Percentiles rank a stretch among this genome's conserved stretches.
Evolutionary conservation across 1,140 invertebrate species (phyloP).

Genomic region (Eriosoma lanigerum): DNA sequence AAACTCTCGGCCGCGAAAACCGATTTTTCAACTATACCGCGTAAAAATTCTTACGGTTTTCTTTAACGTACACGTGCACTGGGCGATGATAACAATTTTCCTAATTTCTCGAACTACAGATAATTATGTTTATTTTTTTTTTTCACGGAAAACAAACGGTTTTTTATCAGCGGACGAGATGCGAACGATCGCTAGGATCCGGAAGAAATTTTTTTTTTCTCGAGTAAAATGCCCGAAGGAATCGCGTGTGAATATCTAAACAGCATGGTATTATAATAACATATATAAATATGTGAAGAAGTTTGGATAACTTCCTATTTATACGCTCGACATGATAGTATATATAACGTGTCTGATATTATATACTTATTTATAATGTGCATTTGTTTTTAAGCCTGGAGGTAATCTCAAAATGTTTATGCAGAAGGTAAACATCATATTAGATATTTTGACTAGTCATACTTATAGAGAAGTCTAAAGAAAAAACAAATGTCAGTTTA

Average conservation of each 20-base stretch:
- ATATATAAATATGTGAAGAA: background rate
- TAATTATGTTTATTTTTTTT: too few relatives aligned
- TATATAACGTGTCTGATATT: background rate
- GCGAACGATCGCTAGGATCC: too few relatives aligned
- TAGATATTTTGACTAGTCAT: too few relatives aligned
- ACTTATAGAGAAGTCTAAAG: too few relatives aligned
- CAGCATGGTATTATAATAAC: background rate
- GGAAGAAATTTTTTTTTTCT: background rate
- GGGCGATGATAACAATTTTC: background rate
- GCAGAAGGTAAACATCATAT: too few relatives aligned
- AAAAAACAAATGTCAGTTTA: too few relatives aligned
- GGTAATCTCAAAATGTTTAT: background rate
- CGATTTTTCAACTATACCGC: too few relatives aligned
- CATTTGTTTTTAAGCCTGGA: background rate
- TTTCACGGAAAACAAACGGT: background rate
- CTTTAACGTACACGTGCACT: background rate
- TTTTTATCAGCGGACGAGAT: background rate
- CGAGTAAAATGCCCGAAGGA: background rate
- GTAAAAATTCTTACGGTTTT: too few relatives aligned
- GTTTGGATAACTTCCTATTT: background rate
- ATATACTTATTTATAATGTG: background rate
- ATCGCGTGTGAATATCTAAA: background rate
- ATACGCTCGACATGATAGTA: background rate
- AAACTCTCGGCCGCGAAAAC: too few relatives aligned
- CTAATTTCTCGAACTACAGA: background rate